Evolutionary conservation across 2,888 invertebrate genomes (phyloP).

Genomic region (Monoplex corrugatus): DNA sequence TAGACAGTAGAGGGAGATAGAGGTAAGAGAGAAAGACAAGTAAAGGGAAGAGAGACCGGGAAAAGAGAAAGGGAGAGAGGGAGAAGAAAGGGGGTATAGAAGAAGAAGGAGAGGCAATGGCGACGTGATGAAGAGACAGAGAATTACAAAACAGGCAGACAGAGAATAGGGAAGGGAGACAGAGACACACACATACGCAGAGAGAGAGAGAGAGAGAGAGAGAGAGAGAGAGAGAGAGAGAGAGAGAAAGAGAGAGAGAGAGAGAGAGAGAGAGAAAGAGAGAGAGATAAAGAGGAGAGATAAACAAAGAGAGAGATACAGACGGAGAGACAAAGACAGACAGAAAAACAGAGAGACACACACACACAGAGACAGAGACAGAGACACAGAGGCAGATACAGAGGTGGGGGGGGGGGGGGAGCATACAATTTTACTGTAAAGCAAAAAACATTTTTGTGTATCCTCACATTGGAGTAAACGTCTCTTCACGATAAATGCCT

Average conservation of each 20-base stretch:
- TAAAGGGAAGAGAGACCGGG: not conserved
- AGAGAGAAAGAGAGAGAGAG: slow-evolving; percentile 9
- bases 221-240: slow-evolving; percentile 40
- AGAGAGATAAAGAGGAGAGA: not conserved
- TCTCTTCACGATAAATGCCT: no score
- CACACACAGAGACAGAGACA: no score
- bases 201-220: slow-evolving; percentile 43
- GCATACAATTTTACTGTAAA: no score
- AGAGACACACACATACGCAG: slow-evolving; percentile 3
- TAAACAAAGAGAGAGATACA: not conserved
- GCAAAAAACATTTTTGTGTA: no score
- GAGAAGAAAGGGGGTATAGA: not conserved
- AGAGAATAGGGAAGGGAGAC: not conserved
- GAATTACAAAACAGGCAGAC: not conserved
- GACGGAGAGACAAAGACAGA: not conserved
- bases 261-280: not conserved
- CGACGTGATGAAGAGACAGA: no score
- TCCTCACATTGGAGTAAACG: no score
- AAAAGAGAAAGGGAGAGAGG: not conserved
- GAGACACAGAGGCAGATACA: no score
- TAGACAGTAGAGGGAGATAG: not conserved
- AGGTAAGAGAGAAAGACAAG: not conserved
- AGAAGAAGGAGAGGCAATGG: not conserved
- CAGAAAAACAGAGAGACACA: not conserved
- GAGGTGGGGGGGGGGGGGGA: no score